These are phyloP conservation scores for Butorides virescens DNA, from an alignment of 2,113 vertebrate species.

Conservation along the genomic window DNA sequence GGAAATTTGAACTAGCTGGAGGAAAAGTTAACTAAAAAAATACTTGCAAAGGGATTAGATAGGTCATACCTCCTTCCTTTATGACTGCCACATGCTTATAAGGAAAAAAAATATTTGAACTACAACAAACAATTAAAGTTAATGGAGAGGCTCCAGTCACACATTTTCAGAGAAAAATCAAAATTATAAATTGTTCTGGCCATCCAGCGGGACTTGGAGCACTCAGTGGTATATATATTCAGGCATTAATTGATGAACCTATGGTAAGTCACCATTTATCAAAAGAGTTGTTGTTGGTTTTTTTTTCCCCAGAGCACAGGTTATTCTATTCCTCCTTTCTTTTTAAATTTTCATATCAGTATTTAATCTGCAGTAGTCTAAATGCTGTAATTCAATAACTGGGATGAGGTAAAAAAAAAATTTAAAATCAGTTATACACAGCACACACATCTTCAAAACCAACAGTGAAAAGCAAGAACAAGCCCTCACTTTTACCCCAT, in stretches of 20 bases:
- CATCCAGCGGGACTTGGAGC: neutral
- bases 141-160: neutral
- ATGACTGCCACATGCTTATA: neutral
- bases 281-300: neutral
- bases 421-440: neutral
- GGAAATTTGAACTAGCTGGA: constrained; percentile 19
- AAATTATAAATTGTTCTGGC: neutral
- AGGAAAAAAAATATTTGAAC: neutral
- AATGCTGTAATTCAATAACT: neutral
- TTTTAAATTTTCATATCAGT: neutral
- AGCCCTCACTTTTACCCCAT: neutral
- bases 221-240: neutral
- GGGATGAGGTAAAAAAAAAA: neutral
- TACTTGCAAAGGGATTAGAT: neutral
- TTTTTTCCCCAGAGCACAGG: neutral
- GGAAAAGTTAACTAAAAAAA: neutral
- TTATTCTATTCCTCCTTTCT: neutral
- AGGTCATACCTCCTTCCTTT: neutral
- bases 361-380: neutral
- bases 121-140: neutral
- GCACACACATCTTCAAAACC: neutral
- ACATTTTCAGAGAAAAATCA: constrained; percentile 17
- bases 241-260: neutral
- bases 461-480: neutral
- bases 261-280: neutral